Percentiles rank a stretch among this genome's conserved stretches.
These are phyloP conservation scores for Tiliqua scincoides DNA, from an alignment of 2,113 vertebrate genomes.

Conservation along the genomic window DNA sequence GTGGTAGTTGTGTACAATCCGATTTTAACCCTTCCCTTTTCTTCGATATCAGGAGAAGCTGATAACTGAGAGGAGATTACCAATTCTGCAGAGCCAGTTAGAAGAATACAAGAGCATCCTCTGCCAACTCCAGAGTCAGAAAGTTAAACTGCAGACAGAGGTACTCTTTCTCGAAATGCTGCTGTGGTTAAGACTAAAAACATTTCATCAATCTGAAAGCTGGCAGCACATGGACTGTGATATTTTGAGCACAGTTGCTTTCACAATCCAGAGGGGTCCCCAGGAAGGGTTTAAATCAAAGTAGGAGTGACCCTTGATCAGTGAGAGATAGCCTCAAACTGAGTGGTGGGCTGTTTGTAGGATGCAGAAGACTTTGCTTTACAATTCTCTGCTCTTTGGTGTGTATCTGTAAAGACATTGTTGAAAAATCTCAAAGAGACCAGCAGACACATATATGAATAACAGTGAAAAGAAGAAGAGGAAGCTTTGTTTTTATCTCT, in stretches of 20 bases:
- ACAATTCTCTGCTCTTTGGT: too few relatives aligned
- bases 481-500: too few relatives aligned
- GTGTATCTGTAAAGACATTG: too few relatives aligned
- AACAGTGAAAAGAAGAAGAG: too few relatives aligned
- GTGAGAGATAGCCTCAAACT: too few relatives aligned
- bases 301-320: too few relatives aligned
- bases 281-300: neutral
- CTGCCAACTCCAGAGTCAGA: slow-evolving; percentile 87
- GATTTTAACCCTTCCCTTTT: slow-evolving; percentile 23
- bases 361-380: too few relatives aligned
- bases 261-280: neutral
- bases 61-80: slow-evolving; percentile 82
- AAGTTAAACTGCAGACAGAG: slow-evolving; percentile 87
- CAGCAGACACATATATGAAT: too few relatives aligned
- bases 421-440: too few relatives aligned
- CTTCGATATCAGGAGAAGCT: slow-evolving; percentile 82
- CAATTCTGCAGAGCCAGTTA: slow-evolving; percentile 83
- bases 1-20: slow-evolving; percentile 13
- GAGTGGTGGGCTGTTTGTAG: too few relatives aligned
- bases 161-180: slow-evolving; percentile 61
- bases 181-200: neutral
- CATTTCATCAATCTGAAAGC: neutral
- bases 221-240: neutral
- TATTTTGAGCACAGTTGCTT: neutral
- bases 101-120: slow-evolving; percentile 89